These are phyloP conservation scores for Myotis davidii DNA, from an alignment of 2,113 vertebrate genomes.

Conservation along the genomic window DNA sequence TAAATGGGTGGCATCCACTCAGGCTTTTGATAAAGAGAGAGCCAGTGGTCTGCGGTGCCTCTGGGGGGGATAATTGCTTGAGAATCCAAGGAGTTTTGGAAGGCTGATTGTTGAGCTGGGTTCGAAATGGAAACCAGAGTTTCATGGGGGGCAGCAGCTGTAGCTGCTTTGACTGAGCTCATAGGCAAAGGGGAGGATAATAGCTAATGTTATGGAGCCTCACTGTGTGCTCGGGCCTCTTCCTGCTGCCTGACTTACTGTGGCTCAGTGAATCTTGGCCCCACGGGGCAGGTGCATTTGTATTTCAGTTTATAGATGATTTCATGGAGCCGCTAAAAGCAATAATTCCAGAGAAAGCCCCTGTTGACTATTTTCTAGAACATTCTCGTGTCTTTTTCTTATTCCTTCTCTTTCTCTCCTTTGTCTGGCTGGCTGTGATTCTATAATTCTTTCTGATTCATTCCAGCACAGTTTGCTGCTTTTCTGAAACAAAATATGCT, in stretches of 20 bases:
- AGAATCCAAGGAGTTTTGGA: not conserved
- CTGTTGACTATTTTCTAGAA: not conserved
- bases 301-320: not conserved
- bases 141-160: not conserved
- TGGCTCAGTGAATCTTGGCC: not conserved
- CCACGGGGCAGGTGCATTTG: not conserved
- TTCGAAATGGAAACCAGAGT: not conserved
- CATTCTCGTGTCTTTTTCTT: constrained; percentile 36
- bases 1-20: not conserved
- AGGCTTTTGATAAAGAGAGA: not conserved
- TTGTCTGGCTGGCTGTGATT: constrained; percentile 78
- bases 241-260: not conserved
- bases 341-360: not conserved
- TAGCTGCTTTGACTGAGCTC: not conserved
- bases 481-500: constrained; percentile 99
- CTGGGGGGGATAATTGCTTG: not conserved
- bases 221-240: rapidly evolving
- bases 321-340: not conserved
- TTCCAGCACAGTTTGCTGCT: constrained; percentile 99
- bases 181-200: not conserved
- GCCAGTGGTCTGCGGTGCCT: not conserved
- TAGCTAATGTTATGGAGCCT: not conserved
- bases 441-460: constrained; percentile 87
- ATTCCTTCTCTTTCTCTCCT: constrained; percentile 4
- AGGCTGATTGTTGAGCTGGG: not conserved